Conservation (phyloP, 2,888 invertebrate species). For the Torymus aiolomorphi region DNA sequence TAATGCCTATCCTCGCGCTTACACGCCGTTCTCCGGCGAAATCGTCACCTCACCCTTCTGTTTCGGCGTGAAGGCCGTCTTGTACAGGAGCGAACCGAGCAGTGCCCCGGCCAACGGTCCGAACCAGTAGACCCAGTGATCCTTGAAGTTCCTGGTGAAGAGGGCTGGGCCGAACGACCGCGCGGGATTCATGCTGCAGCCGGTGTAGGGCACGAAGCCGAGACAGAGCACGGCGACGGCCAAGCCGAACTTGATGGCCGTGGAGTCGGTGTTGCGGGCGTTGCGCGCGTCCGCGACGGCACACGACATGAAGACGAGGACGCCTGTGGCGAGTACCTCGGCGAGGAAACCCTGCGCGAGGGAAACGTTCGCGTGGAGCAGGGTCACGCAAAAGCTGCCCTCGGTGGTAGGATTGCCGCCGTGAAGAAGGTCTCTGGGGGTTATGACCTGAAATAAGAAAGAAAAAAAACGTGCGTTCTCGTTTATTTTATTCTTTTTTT, state of each 20-base stretch:
- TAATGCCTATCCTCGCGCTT: neutral
- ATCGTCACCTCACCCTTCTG: slow-evolving; percentile 1
- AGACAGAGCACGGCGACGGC: slow-evolving; percentile 81
- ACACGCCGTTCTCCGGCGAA: slow-evolving; percentile 36
- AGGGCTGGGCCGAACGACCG: slow-evolving; percentile 84
- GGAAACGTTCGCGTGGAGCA: slow-evolving; percentile 59
- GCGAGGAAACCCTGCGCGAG: slow-evolving; percentile 78
- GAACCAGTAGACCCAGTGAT: slow-evolving; percentile 86
- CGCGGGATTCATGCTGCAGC: slow-evolving; percentile 85
- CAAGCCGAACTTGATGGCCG: slow-evolving; percentile 83
- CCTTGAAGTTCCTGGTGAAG: slow-evolving; percentile 81
- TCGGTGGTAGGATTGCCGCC: slow-evolving; percentile 13
- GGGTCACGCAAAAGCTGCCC: slow-evolving; percentile 63
- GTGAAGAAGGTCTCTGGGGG: slow-evolving; percentile 64
- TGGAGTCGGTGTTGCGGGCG: slow-evolving; percentile 80
- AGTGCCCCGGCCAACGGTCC: slow-evolving; percentile 78
- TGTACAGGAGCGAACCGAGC: slow-evolving; percentile 76
- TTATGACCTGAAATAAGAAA: slow-evolving; percentile 65
- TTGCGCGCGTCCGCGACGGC: slow-evolving; percentile 86
- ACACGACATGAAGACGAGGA: slow-evolving; percentile 82
- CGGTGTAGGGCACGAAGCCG: slow-evolving; percentile 83
- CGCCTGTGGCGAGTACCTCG: slow-evolving; percentile 81
- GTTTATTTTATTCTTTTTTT: too few relatives aligned
- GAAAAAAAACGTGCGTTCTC: too few relatives aligned
- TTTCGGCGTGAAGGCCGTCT: slow-evolving; percentile 60